These are phyloP conservation scores for Limanda limanda DNA, from an alignment of 2,113 vertebrate species.

Conservation along the genomic window DNA sequence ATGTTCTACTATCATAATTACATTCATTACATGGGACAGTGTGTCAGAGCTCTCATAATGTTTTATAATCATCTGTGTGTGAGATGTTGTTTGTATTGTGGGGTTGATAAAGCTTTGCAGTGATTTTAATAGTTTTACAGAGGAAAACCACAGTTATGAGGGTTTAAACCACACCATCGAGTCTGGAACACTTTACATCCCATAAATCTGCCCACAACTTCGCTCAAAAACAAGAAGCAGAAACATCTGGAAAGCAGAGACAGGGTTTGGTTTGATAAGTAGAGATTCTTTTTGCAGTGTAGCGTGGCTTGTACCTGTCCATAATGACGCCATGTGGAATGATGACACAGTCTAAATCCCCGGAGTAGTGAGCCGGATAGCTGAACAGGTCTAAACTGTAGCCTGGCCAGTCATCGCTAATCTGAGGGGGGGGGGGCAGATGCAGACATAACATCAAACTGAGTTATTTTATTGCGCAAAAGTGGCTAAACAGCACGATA, in stretches of 20 bases:
- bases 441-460: neutral
- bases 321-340: slow-evolving; percentile 92
- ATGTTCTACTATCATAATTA: neutral
- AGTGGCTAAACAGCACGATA: neutral
- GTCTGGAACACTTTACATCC: neutral
- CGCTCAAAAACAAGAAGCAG: neutral
- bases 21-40: neutral
- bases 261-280: neutral
- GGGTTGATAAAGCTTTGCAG: neutral
- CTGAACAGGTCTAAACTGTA: slow-evolving; percentile 91
- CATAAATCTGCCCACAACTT: no score
- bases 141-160: neutral
- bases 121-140: neutral
- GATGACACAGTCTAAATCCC: slow-evolving; percentile 89
- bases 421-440: slow-evolving; percentile 73
- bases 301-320: slow-evolving; percentile 84
- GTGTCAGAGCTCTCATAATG: neutral
- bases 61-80: neutral
- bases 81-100: neutral
- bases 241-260: neutral
- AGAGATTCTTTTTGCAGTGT: neutral
- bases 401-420: slow-evolving; percentile 89
- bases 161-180: neutral
- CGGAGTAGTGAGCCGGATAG: slow-evolving; percentile 89
- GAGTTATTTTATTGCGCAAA: neutral